Evolutionary conservation across 2,113 vertebrate species (phyloP), one percentile per base, ranked within the genome.

Genomic region (Microcebus ravelobensis): DNA sequence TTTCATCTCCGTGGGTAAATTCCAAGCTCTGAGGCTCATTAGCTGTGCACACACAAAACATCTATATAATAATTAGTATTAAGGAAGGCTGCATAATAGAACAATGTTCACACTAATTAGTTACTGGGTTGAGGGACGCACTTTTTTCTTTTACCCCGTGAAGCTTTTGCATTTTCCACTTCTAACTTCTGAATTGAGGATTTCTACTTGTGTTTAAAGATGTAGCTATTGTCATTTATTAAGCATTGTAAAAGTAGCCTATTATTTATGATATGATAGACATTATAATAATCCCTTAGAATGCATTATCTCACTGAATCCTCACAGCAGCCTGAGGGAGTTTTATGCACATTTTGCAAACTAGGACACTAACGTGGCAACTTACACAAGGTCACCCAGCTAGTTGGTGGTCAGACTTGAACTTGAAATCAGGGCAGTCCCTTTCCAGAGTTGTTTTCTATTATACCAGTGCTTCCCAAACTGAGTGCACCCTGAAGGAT

Each of bases 31-130:
- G 84, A 85, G n/a, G 77, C 96, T 98, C 98, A 97, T 98, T 98
- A 98, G 94, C 87, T 1, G 9, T 92, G 73, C 95, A 93, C 94
- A 98, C 96, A 97, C 80, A 82, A 10, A 95, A 93, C 95, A 97
- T 94, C 79, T 96, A 97, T 95, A 29, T 94, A 96, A 95, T 98
- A 98, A 98, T 98, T 97, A 98, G 97, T 92, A 96, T 93, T 97
- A 97, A 93, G 96, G 81, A 82, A 98, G 92, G 90, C 96, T 94
- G 93, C 87, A 42, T 76, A 97, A 97, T 96, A 97, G 86, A 96
- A 95, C 98, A 79, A 6, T 96, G 63, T 87, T 97, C 88, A 84
- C 76, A 97, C 91, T 97, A 97, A 98, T 98, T 96, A 98, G 94
- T 87, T 97, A 76, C 25, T 96, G 97, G 92, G 91, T 81, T 85